Evolutionary conservation across 2,797 vertebrate genomes (phyloP), one percentile per base, ranked within the genome.

Genomic region (Typhlichthys subterraneus): DNA sequence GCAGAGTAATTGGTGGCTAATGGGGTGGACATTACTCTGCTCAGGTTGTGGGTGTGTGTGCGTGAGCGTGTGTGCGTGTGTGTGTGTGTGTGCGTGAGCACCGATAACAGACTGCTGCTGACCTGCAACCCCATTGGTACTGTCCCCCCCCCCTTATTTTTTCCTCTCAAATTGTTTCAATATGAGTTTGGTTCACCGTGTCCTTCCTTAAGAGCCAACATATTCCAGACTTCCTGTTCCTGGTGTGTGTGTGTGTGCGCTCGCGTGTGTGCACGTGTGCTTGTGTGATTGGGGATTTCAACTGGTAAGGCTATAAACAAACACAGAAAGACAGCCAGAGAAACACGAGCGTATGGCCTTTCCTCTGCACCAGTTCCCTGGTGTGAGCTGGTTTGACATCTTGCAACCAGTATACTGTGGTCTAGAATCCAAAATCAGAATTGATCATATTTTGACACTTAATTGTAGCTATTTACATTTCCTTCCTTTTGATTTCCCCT

Each of bases 1-100:
- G 72, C 60, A 78, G 76, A 85, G 78, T 91, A 90, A 87, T 85
- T 86, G 88, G 84, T 85, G 89, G 79, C 85, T 88, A 88, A 88
- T 85, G 86, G 88, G 84, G 73, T 72, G 14, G 72, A 38, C 75
- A 76, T 77, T 57, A 67, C 76, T 81, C 77, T 76, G 88, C 84
- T 88, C 79, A 88, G 79, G 68, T 45, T 53, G 69, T 71, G 67
- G 74, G 12, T 29, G 45, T 9, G 45, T 46, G 45, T 46, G 45
- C 2, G 45, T 46, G 45, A 3, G 45, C 2, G 5, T 10, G 45
- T 46, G 45, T 7, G 45, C 12, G 45, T 46, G 45, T 47, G 45
- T 47, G 45, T 12, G 51, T 53, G 17, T 52, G 17, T 17, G 51
- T 12, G 47, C n/a, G 47, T 12, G 13, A 23, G 5, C 13, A 3